Conservation (phyloP, 2,113 vertebrate species). For the Entomyzon cyanotis region DNA sequence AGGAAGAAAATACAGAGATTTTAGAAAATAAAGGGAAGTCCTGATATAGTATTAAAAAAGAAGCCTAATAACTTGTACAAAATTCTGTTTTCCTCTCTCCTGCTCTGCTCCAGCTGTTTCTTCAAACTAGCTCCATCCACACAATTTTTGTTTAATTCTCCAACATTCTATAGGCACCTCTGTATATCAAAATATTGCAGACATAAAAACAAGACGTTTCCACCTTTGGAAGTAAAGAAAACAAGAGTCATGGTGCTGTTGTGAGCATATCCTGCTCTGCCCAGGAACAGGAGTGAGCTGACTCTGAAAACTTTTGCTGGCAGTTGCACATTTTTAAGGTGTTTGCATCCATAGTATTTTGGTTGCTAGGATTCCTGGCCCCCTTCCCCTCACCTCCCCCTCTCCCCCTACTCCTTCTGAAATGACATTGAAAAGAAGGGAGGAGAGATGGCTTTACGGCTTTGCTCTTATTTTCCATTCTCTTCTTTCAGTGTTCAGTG, state of each 20-base stretch:
- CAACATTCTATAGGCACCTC: background rate
- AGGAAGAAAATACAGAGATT: background rate
- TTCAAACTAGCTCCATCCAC: background rate
- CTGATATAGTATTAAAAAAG: background rate
- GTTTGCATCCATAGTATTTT: conserved; percentile 14
- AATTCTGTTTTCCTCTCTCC: background rate
- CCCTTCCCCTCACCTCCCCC: background rate
- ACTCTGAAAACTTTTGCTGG: background rate
- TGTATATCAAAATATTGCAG: background rate
- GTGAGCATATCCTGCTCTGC: background rate
- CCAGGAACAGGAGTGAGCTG: background rate
- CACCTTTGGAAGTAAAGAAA: background rate
- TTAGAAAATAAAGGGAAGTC: conserved; percentile 1
- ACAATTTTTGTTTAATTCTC: background rate
- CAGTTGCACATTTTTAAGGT: conserved; percentile 20
- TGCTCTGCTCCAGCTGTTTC: background rate
- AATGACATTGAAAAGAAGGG: conserved; percentile 16
- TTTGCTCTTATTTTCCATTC: conserved; percentile 6
- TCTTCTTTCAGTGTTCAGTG: background rate
- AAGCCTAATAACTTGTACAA: background rate
- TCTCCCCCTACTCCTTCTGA: background rate
- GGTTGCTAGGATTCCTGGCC: conserved; percentile 53
- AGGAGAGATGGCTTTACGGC: background rate
- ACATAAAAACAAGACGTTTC: background rate
- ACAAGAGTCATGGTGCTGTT: rapidly evolving